Percentiles rank a stretch among this genome's conserved stretches.
These are phyloP conservation scores for Lasioglossum marginatum DNA, from an alignment of 2,888 invertebrate genomes.

Conservation along the genomic window DNA sequence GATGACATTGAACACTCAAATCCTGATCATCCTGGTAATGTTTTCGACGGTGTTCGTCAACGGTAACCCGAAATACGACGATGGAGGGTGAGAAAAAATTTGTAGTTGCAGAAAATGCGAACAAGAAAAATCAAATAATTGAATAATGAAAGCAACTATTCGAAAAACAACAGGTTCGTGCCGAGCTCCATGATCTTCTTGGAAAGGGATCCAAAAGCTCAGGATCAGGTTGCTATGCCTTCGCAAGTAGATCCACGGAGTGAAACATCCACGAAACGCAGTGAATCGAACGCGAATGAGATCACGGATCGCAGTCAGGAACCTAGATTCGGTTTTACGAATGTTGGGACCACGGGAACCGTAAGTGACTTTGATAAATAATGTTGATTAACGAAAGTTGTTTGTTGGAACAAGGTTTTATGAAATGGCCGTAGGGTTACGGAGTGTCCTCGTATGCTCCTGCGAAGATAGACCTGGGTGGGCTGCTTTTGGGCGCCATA, in stretches of 20 bases:
- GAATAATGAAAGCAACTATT: not conserved
- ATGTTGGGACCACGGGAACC: constrained; percentile 80
- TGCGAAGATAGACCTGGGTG: constrained; percentile 92
- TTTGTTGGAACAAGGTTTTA: not conserved
- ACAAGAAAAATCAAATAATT: not conserved
- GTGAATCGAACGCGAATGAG: constrained; percentile 69
- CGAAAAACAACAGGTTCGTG: constrained; percentile 81
- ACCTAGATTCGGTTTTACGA: constrained; percentile 83
- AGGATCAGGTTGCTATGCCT: constrained; percentile 79
- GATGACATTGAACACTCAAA: constrained; percentile 63
- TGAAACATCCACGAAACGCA: constrained; percentile 69
- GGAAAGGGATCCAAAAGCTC: constrained; percentile 76
- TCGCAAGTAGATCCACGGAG: constrained; percentile 71
- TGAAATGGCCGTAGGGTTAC: constrained; percentile 73
- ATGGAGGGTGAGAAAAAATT: constrained; percentile 76
- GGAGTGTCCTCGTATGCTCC: constrained; percentile 89
- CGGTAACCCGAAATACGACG: constrained; percentile 79
- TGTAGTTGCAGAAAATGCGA: no score
- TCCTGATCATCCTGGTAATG: constrained; percentile 28
- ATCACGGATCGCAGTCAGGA: constrained; percentile 79
- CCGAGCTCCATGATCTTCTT: constrained; percentile 83
- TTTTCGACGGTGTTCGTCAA: constrained; percentile 55
- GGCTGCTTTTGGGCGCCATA: constrained; percentile 92
- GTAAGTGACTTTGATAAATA: constrained; percentile 73
- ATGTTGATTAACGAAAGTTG: not conserved